Conservation (phyloP, 2,888 invertebrate genomes). For the Euzophera pinguis region DNA sequence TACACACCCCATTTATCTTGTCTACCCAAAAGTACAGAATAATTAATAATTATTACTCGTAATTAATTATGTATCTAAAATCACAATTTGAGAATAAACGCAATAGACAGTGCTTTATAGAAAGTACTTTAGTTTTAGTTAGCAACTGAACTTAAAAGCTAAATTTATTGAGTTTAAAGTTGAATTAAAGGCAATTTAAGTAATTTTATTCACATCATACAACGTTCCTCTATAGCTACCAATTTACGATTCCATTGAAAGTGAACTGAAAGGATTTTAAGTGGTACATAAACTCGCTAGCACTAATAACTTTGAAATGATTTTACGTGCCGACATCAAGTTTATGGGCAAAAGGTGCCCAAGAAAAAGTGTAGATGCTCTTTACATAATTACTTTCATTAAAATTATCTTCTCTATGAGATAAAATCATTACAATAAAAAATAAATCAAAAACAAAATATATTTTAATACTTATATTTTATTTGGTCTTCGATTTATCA, state of each 20-base stretch:
- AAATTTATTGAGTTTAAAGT: constrained; percentile 11
- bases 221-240: constrained; percentile 36
- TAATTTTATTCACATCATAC: constrained; percentile 39
- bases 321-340: constrained; percentile 18
- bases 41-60: too few species aligned
- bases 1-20: too few species aligned
- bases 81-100: too few species aligned
- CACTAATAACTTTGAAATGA: constrained; percentile 23
- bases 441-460: too few species aligned
- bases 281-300: constrained; percentile 23
- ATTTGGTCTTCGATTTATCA: too few species aligned
- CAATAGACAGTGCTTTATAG: too few species aligned
- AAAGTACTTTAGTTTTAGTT: too few species aligned
- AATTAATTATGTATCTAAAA: too few species aligned
- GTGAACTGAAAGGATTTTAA: constrained; percentile 34
- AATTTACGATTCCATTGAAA: constrained; percentile 49
- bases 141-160: not conserved
- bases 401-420: not conserved
- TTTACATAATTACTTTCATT: constrained; percentile 3
- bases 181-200: constrained; percentile 39
- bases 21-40: too few species aligned
- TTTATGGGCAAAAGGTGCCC: not conserved
- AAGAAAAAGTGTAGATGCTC: constrained; percentile 1
- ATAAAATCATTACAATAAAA: too few species aligned
- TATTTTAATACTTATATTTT: too few species aligned